Percentiles rank a stretch among this genome's conserved stretches.
These are phyloP conservation scores for Spea bombifrons DNA, from an alignment of 2,113 vertebrate genomes.

Conservation along the genomic window DNA sequence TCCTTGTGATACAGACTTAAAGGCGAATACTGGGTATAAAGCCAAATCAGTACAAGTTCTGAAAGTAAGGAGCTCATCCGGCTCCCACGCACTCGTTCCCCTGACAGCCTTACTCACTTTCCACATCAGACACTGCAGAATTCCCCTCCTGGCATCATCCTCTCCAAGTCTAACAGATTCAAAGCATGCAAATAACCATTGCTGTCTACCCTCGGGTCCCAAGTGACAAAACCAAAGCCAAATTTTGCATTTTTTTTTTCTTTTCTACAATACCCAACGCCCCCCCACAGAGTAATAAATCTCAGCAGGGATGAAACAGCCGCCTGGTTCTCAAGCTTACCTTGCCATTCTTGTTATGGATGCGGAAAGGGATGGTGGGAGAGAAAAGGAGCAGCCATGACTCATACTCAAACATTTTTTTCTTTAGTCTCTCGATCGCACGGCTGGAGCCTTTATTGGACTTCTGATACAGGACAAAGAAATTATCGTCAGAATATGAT, in stretches of 20 bases:
- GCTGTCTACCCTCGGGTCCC: not conserved
- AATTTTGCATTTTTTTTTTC: constrained; percentile 8
- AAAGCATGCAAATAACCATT: constrained; percentile 46
- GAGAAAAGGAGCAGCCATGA: constrained; percentile 92
- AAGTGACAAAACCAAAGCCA: constrained; percentile 6
- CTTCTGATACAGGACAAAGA: constrained; percentile 69
- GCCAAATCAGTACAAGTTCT: constrained; percentile 18
- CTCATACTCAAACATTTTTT: constrained; percentile 98
- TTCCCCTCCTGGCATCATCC: constrained; percentile 36
- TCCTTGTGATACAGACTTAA: constrained; percentile 33
- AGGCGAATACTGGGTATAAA: constrained; percentile 32
- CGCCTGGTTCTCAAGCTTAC: constrained; percentile 60
- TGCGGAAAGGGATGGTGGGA: constrained; percentile 92
- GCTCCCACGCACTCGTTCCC: constrained; percentile 45
- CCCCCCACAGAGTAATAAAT: not conserved
- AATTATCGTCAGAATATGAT: not conserved
- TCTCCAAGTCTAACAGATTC: constrained; percentile 26
- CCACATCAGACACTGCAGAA: constrained; percentile 43
- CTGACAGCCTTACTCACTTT: constrained; percentile 31
- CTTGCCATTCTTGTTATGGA: constrained; percentile 95
- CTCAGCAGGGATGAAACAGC: constrained; percentile 2
- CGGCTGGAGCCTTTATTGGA: constrained; percentile 89
- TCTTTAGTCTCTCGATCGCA: constrained; percentile 87
- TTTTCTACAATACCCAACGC: constrained; percentile 1
- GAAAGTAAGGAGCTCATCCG: constrained; percentile 8